A percentile compares a stretch with the other conserved stretches of the same genome.
Conservation (phyloP, 2,888 invertebrate species). For the Lochmaea crataegi region DNA sequence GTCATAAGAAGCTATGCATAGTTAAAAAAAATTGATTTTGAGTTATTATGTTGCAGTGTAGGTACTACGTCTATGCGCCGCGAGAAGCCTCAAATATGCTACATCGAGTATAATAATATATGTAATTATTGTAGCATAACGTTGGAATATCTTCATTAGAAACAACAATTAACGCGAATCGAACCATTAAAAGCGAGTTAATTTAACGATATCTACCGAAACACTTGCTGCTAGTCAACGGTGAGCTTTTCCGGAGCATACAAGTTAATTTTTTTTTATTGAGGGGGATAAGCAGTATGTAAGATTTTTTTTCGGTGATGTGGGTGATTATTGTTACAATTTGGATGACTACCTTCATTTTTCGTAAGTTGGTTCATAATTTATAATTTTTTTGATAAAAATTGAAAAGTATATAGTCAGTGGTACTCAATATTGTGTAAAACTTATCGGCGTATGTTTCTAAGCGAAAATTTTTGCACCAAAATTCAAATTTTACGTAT, state of each 20-base stretch:
- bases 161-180: slow-evolving; percentile 30
- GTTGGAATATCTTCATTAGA: slow-evolving; percentile 36
- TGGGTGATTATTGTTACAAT: slow-evolving; percentile 12
- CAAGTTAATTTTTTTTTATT: background rate
- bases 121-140: slow-evolving; percentile 45
- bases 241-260: slow-evolving; percentile 35
- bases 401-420: no score
- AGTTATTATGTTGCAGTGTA: background rate
- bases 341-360: slow-evolving; percentile 9
- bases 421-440: no score
- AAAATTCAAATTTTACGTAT: no score
- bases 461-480: no score
- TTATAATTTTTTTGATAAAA: no score
- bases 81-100: slow-evolving; percentile 44
- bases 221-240: slow-evolving; percentile 33
- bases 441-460: no score
- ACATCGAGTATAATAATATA: slow-evolving; percentile 33
- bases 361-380: background rate
- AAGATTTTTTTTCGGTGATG: slow-evolving; percentile 1
- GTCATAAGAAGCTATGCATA: no score
- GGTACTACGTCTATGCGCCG: slow-evolving; percentile 1
- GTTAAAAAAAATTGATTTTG: background rate
- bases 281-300: background rate
- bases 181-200: slow-evolving; percentile 34
- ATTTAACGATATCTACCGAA: slow-evolving; percentile 30